Evolutionary conservation across 2,888 invertebrate species (phyloP).

Genomic region (Lissonota sp.): DNA sequence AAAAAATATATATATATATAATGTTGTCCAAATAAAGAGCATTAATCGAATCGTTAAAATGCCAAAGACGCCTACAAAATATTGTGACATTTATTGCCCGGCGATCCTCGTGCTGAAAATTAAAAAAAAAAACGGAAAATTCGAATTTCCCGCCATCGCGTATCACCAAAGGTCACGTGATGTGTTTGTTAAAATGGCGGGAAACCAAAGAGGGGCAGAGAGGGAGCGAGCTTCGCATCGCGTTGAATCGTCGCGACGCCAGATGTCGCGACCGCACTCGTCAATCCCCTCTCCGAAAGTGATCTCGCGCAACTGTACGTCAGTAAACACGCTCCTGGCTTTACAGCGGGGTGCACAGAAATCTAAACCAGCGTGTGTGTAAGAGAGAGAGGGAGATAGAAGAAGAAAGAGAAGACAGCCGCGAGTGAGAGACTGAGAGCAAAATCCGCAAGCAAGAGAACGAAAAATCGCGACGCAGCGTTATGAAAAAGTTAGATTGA

Average conservation of each 20-base stretch:
- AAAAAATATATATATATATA: slow-evolving; percentile 48
- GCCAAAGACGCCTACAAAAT: background rate
- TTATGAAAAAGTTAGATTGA: background rate
- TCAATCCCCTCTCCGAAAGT: slow-evolving; percentile 60
- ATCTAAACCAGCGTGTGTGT: too few relatives aligned
- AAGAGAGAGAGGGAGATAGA: slow-evolving; percentile 16
- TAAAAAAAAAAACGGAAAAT: background rate
- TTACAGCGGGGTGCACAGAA: slow-evolving; percentile 11
- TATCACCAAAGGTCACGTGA: slow-evolving; percentile 17
- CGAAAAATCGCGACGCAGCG: background rate
- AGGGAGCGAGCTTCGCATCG: background rate
- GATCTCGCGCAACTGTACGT: slow-evolving; percentile 61
- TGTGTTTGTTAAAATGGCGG: slow-evolving; percentile 46
- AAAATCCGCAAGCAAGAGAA: slow-evolving; percentile 6
- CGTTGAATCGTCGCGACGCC: background rate
- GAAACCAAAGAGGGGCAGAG: slow-evolving; percentile 21
- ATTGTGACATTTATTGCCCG: slow-evolving; percentile 4
- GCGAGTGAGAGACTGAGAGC: background rate
- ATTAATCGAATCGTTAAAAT: slow-evolving; percentile 53
- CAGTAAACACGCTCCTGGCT: slow-evolving; percentile 70
- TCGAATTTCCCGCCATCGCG: background rate
- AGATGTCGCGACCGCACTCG: slow-evolving; percentile 38
- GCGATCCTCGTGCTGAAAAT: background rate
- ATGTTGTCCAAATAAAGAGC: slow-evolving; percentile 65
- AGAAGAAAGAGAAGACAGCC: slow-evolving; percentile 6